Evolutionary conservation across 2,797 vertebrate genomes (phyloP).

Genomic region (Sebastolobus alascanus): DNA sequence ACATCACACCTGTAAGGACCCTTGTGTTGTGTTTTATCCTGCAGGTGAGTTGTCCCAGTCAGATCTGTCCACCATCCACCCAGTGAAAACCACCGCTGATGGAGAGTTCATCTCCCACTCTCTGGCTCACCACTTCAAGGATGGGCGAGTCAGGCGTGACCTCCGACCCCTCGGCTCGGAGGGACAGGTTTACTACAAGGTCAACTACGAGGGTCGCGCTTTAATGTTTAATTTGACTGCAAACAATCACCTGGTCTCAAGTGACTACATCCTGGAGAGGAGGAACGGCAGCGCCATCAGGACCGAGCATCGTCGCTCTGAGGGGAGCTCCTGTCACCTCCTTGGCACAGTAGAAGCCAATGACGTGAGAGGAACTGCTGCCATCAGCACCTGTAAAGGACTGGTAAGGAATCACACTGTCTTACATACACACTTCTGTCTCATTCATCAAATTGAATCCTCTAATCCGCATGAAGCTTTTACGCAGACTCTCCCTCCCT

Average conservation of each 20-base stretch:
- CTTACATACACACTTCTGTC: background rate
- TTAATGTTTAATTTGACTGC: slow-evolving; percentile 90
- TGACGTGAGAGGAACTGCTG: slow-evolving; percentile 81
- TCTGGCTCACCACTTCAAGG: slow-evolving; percentile 81
- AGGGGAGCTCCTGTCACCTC: slow-evolving; percentile 88
- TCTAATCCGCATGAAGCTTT: background rate
- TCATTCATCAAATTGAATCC: slow-evolving; percentile 21
- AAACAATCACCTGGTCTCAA: slow-evolving; percentile 87
- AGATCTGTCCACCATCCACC: slow-evolving; percentile 88
- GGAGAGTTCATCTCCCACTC: slow-evolving; percentile 90
- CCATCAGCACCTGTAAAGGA: slow-evolving; percentile 92
- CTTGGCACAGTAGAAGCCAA: slow-evolving; percentile 85
- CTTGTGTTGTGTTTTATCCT: background rate
- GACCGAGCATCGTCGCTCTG: slow-evolving; percentile 62
- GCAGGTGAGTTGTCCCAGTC: slow-evolving; percentile 81
- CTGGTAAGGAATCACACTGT: slow-evolving; percentile 87
- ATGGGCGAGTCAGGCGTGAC: slow-evolving; percentile 83
- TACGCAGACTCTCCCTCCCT: background rate
- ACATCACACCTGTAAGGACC: too few species aligned
- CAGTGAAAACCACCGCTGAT: slow-evolving; percentile 85
- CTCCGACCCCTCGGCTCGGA: slow-evolving; percentile 54
- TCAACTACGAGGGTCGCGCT: slow-evolving; percentile 83
- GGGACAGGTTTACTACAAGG: slow-evolving; percentile 87
- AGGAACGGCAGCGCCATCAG: slow-evolving; percentile 82
- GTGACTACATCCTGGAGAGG: slow-evolving; percentile 90